These are phyloP conservation scores for Formicarius rufipectus DNA, from an alignment of 2,113 vertebrate species.

Conservation along the genomic window DNA sequence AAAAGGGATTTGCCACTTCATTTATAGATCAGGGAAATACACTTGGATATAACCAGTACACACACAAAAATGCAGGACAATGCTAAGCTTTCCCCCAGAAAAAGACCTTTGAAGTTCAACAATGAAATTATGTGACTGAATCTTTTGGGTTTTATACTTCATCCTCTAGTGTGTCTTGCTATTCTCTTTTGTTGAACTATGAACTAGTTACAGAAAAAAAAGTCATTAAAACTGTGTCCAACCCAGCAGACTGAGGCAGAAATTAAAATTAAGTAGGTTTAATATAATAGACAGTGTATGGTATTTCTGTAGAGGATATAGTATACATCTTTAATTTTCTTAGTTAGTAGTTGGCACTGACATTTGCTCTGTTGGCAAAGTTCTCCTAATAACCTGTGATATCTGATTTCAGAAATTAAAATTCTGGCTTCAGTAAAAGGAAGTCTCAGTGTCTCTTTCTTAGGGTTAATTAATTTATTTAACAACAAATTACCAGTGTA, in stretches of 20 bases:
- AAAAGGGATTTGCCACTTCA: slow-evolving; percentile 29
- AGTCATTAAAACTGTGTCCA: background rate
- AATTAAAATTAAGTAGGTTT: background rate
- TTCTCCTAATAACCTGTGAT: background rate
- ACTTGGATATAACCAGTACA: slow-evolving; percentile 3
- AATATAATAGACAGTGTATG: background rate
- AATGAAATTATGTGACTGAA: slow-evolving; percentile 1
- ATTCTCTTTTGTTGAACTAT: background rate
- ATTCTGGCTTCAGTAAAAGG: background rate
- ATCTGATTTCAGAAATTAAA: background rate
- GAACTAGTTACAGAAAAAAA: background rate
- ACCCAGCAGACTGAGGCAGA: background rate
- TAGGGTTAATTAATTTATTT: background rate
- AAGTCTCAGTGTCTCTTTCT: background rate
- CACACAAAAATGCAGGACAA: background rate
- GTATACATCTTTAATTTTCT: background rate
- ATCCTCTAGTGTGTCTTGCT: background rate
- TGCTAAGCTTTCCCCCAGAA: background rate
- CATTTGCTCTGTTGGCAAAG: background rate
- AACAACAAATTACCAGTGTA: background rate
- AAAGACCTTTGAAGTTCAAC: slow-evolving; percentile 29
- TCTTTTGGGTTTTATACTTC: background rate
- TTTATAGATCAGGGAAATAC: slow-evolving; percentile 4
- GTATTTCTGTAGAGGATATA: background rate
- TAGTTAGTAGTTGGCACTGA: background rate